phyloP scores from a whole-genome alignment of 2,113 vertebrate genomes.

The Leptodactylus fuscus region DNA sequence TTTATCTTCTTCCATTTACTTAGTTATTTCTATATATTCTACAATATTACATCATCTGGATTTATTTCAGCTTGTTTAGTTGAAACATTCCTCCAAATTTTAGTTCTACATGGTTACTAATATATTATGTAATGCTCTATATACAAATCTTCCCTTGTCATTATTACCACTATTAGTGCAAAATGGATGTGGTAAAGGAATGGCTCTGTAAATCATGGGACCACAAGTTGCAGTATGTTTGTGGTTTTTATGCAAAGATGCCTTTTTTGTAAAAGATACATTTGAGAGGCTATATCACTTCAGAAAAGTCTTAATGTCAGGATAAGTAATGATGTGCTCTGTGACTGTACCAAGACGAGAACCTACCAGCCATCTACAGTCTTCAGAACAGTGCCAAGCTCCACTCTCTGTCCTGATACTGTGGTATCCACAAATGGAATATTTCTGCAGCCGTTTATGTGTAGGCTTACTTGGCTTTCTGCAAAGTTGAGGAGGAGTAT shows the following conservation, averaged over 20 bases:
- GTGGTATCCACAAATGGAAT: conserved; percentile 16
- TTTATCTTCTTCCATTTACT: background rate
- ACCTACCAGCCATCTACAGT: conserved; percentile 34
- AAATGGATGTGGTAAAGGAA: conserved; percentile 71
- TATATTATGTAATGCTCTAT: background rate
- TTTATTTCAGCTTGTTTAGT: conserved; percentile 9
- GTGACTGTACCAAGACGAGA: background rate
- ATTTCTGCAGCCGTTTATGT: conserved; percentile 25
- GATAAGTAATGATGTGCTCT: conserved; percentile 19
- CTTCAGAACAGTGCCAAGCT: conserved; percentile 51
- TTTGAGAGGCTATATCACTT: conserved; percentile 68
- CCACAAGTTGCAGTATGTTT: conserved; percentile 66
- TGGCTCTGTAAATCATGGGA: conserved; percentile 72
- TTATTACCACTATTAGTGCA: conserved; percentile 63
- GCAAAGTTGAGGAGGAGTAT: conserved; percentile 14
- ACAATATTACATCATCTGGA: background rate
- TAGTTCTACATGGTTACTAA: background rate
- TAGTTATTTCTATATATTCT: background rate
- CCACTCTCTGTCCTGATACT: conserved; percentile 13
- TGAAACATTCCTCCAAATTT: conserved; percentile 27
- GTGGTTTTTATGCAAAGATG: conserved; percentile 68
- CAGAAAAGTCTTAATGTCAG: conserved; percentile 26
- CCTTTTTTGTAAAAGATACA: conserved; percentile 68
- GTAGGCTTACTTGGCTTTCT: conserved; percentile 17
- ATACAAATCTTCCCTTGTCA: background rate